Evolutionary conservation across 2,797 vertebrate genomes (phyloP).

Genomic region (Muscicapa comitata): DNA sequence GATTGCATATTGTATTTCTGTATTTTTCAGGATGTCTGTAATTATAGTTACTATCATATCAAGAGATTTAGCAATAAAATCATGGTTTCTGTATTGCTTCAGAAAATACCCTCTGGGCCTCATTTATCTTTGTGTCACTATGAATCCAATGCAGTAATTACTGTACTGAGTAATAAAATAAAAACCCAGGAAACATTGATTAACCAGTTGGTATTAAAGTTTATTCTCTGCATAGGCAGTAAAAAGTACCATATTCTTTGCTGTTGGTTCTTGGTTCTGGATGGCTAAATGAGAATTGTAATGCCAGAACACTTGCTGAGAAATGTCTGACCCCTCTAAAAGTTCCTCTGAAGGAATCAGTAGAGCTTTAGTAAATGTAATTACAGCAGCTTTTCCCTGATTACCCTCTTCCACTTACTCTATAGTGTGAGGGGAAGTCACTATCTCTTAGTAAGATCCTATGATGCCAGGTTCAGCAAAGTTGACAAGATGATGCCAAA

Average conservation of each 20-base stretch:
- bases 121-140: not conserved
- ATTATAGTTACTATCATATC: not conserved
- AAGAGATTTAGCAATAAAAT: conserved; percentile 5
- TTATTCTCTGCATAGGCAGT: not conserved
- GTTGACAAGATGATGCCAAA: not conserved
- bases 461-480: not conserved
- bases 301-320: not conserved
- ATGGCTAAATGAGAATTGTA: not conserved
- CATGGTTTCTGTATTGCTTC: conserved; percentile 37
- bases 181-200: not conserved
- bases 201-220: not conserved
- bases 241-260: not conserved
- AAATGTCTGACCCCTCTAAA: not conserved
- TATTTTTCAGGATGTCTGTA: not conserved
- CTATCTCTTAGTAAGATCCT: not conserved
- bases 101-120: not conserved
- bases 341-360: not conserved
- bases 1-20: conserved; percentile 7
- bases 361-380: not conserved
- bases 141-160: not conserved
- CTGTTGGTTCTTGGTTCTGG: not conserved
- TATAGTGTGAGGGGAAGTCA: not conserved
- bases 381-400: not conserved
- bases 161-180: not conserved
- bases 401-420: not conserved